Evolutionary conservation across 92 coral and sea anemone species (phyloP).

Genomic region (Blastomussa wellsi): DNA sequence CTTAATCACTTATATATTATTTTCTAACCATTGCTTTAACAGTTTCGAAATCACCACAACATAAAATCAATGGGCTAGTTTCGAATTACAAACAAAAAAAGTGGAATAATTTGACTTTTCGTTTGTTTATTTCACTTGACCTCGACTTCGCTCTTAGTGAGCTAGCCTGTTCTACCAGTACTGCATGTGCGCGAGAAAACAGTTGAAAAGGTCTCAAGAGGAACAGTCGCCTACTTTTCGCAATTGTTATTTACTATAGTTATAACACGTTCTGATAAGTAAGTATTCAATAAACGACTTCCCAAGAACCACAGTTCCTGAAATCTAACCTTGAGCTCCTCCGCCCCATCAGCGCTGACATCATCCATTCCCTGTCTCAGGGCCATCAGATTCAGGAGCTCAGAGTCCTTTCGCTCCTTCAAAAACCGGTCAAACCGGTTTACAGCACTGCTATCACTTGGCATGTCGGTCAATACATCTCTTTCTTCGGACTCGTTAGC

Average conservation of each 20-base stretch:
- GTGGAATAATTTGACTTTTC: too few relatives aligned
- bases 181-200: too few relatives aligned
- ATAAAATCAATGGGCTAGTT: too few relatives aligned
- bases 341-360: background rate
- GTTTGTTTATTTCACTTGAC: too few relatives aligned
- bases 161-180: too few relatives aligned
- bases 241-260: too few relatives aligned
- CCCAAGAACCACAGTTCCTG: background rate
- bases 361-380: constrained; percentile 45
- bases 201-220: background rate
- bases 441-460: constrained; percentile 58
- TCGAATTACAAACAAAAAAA: background rate
- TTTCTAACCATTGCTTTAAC: too few relatives aligned
- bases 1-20: too few relatives aligned
- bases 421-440: constrained; percentile 78
- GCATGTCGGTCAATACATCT: constrained; percentile 51
- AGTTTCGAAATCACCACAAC: too few relatives aligned
- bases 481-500: constrained; percentile 34
- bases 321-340: constrained; percentile 25
- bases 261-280: background rate
- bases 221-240: background rate
- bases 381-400: constrained; percentile 53
- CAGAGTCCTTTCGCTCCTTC: constrained; percentile 80
- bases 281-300: background rate
- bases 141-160: too few relatives aligned